Conservation (phyloP, 1,140 invertebrate genomes). For the Lamellibrachia luymesi region DNA sequence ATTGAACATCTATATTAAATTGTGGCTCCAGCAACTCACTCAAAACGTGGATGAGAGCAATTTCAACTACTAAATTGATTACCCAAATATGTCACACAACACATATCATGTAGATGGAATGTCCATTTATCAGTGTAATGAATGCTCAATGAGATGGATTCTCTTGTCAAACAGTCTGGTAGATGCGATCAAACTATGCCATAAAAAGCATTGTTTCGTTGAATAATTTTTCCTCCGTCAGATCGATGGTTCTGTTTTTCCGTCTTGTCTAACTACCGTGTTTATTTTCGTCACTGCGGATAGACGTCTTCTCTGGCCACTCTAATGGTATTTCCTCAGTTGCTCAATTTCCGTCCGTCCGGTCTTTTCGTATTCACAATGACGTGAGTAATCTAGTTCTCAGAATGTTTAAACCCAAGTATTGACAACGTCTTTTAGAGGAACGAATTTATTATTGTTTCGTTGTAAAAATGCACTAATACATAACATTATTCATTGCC, state of each 20-base stretch:
- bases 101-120: not conserved
- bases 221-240: not conserved
- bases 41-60: not conserved
- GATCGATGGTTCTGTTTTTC: not conserved
- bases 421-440: too few species aligned
- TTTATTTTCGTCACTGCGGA: not conserved
- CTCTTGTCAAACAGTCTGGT: not conserved
- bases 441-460: too few species aligned
- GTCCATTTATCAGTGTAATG: not conserved
- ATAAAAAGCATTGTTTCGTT: not conserved
- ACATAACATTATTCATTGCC: too few species aligned
- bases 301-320: not conserved
- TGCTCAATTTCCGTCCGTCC: too few species aligned
- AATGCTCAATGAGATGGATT: not conserved
- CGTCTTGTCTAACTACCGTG: not conserved
- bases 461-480: too few species aligned
- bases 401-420: not conserved
- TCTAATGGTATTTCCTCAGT: not conserved
- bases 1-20: too few species aligned
- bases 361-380: not conserved
- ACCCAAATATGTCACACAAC: not conserved
- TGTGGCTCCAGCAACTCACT: too few species aligned
- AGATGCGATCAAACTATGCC: not conserved
- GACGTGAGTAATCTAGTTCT: not conserved
- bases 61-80: not conserved